phyloP scores from a whole-genome alignment of 2,113 vertebrate genomes.

The Glareola pratincola region DNA sequence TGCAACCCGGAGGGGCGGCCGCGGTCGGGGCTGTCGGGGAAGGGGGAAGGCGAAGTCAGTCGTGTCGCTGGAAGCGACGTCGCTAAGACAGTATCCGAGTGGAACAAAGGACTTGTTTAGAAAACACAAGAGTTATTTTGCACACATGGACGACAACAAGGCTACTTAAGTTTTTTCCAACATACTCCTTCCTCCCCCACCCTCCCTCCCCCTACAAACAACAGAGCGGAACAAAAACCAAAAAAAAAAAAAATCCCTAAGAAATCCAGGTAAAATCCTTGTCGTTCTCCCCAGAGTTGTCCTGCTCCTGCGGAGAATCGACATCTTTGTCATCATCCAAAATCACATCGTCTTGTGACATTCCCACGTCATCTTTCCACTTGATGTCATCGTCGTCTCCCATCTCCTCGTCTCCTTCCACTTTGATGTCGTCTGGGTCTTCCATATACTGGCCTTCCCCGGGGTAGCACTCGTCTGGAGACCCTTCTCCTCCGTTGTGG shows the following conservation, averaged over 20 bases:
- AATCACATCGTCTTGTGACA: constrained; percentile 78
- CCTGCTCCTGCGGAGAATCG: constrained; percentile 85
- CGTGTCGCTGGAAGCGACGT: not conserved
- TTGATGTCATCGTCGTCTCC: constrained; percentile 86
- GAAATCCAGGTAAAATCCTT: constrained; percentile 96
- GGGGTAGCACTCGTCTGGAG: constrained; percentile 86
- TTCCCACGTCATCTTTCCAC: constrained; percentile 85
- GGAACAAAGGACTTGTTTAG: constrained; percentile 44
- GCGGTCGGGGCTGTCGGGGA: not conserved
- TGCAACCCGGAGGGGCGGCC: not conserved
- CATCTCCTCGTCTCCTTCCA: constrained; percentile 81
- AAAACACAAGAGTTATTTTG: constrained; percentile 54
- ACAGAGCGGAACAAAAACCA: not conserved
- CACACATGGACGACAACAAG: constrained; percentile 65
- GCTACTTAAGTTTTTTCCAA: constrained; percentile 40
- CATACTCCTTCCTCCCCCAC: not conserved
- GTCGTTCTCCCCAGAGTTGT: constrained; percentile 82
- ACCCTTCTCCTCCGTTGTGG: constrained; percentile 81
- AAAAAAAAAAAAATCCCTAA: constrained; percentile 68
- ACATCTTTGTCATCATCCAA: constrained; percentile 86
- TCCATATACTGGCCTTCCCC: constrained; percentile 88
- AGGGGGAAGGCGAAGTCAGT: not conserved
- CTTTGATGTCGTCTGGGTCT: constrained; percentile 77
- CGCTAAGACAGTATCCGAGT: constrained; percentile 19
- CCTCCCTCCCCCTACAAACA: constrained; percentile 24